Base-by-base conservation (phyloP, 2,113 vertebrate genomes). In the Centropus unirufus region DNA sequence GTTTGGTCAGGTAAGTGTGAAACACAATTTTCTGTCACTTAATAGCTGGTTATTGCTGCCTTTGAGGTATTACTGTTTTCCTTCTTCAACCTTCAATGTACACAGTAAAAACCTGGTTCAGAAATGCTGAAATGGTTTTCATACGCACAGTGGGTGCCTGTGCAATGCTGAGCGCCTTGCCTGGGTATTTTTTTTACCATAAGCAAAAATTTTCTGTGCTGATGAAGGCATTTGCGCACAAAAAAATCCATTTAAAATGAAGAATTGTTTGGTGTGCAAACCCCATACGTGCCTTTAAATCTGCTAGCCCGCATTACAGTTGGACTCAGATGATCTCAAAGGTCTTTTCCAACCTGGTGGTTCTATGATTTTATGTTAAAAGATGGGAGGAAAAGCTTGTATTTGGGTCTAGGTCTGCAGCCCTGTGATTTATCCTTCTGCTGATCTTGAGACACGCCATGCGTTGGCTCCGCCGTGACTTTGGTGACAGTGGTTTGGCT, bases 251-350 rank as follows among this genome's bases (percentile, higher is more conserved):
- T 83, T 54, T 34, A 54, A 88, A 80, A 74, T 77, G 54, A 62
- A 92, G 73, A 88, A 34, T 62, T 91, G 34, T 87, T 93, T 51
- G 51, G 76, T 74, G 40, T 52, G 39, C 36, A 88, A 46, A 77
- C 95, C 86, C 46, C 72, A 18, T 22, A 20, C 42, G 59, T 73
- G 72, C 67, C 79, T 80, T 85, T 47, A 79, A 74, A 95, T 92
- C 86, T 67, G 68, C 57, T 46, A 89, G 7, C 24, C 29, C 67
- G 34, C 12, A 26, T 36, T 36, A 36, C 36, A 36, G 36, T 36
- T 36, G 36, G 36, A 9, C 36, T 36, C 36, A 36, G 36, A 36
- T 36, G 36, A 36, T 36, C 36, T 36, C 36, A 36, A 36, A 36
- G 36, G 36, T 36, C 36, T 36, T 36, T 36, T 36, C 36, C 36